Conservation (phyloP, 2,113 vertebrate species). For the Plecotus auritus region DNA sequence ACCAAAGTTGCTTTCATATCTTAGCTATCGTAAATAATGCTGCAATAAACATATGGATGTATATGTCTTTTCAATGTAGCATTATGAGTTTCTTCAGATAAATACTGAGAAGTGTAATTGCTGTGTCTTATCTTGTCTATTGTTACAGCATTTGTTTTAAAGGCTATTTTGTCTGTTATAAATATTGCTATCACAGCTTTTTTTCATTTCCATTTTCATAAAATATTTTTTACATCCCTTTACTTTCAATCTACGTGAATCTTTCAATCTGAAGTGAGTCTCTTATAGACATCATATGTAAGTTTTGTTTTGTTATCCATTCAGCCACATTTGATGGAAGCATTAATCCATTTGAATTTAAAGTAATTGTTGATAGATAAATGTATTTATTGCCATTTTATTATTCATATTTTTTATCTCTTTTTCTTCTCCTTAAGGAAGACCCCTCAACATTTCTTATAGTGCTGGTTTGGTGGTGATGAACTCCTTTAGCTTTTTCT, state of each 20-base stretch:
- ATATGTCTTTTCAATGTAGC: not conserved
- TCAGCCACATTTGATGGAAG: not conserved
- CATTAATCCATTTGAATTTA: not conserved
- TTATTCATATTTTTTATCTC: not conserved
- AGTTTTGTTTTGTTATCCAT: not conserved
- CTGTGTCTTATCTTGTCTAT: not conserved
- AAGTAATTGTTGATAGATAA: not conserved
- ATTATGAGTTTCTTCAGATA: not conserved
- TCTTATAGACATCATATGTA: not conserved
- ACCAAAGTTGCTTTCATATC: not conserved
- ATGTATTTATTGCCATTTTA: not conserved
- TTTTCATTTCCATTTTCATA: not conserved
- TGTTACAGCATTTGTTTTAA: not conserved
- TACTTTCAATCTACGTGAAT: not conserved
- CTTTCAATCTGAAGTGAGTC: not conserved
- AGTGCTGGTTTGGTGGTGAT: not conserved
- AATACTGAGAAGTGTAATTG: not conserved
- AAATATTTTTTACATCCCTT: not conserved
- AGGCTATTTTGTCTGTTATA: not conserved
- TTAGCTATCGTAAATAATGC: not conserved
- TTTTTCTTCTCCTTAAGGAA: not conserved
- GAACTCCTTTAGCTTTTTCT: not conserved
- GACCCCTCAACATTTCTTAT: not conserved
- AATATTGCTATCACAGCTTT: not conserved
- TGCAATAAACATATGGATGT: not conserved